These are phyloP conservation scores for Rhabdornis inornatus DNA, from an alignment of 2,113 vertebrate genomes.

Conservation along the genomic window DNA sequence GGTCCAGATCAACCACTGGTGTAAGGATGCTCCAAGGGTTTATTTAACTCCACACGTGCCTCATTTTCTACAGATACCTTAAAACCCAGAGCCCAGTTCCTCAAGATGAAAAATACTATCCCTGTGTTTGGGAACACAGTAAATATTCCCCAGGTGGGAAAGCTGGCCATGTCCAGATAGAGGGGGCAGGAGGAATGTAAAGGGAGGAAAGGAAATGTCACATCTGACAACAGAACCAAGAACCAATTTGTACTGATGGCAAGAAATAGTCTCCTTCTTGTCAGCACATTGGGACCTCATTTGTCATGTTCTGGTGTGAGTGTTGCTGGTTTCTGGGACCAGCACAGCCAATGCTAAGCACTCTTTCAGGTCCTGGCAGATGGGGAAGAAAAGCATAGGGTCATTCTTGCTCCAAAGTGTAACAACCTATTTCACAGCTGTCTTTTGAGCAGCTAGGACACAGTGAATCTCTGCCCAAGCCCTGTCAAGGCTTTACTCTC, in stretches of 20 bases:
- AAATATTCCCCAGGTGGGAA: not conserved
- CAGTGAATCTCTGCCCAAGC: not conserved
- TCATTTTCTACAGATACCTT: not conserved
- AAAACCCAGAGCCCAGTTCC: not conserved
- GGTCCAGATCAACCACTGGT: not conserved
- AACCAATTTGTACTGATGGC: not conserved
- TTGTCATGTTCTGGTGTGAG: not conserved
- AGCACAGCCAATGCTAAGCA: accelerated
- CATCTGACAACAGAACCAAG: not conserved
- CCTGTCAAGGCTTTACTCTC: not conserved
- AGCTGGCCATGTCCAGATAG: not conserved
- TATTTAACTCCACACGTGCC: not conserved
- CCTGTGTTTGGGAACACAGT: not conserved
- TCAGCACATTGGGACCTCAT: accelerated
- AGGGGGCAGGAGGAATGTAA: not conserved
- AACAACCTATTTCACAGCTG: not conserved
- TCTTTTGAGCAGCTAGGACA: not conserved
- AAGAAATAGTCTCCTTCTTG: not conserved
- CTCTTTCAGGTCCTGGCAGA: not conserved
- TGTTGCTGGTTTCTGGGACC: not conserved
- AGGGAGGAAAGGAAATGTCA: slow-evolving; percentile 20
- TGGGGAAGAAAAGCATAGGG: not conserved
- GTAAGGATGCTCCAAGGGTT: not conserved
- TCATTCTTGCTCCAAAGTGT: not conserved
- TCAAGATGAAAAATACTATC: not conserved